Evolutionary conservation across 2,113 vertebrate species (phyloP).

Genomic region (Tyto alba): DNA sequence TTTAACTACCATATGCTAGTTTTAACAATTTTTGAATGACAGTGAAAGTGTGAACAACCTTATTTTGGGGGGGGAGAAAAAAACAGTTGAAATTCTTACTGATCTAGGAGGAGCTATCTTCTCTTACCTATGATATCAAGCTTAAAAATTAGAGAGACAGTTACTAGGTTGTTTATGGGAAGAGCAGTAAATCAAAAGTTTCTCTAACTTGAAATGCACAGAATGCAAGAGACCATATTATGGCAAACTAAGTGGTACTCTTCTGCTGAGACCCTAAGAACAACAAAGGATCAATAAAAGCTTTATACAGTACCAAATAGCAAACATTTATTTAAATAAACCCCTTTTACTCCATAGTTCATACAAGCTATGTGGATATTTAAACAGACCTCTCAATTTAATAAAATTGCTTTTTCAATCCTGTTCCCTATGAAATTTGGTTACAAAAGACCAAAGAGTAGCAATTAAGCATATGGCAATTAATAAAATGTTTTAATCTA

Average conservation of each 20-base stretch:
- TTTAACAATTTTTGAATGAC: background rate
- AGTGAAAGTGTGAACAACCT: background rate
- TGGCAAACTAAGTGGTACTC: background rate
- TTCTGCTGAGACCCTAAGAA: background rate
- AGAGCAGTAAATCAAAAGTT: background rate
- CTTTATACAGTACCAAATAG: background rate
- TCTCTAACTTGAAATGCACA: background rate
- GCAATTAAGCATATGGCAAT: background rate
- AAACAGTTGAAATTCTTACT: too few relatives aligned
- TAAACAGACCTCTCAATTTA: background rate
- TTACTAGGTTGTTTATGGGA: background rate
- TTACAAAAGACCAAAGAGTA: background rate
- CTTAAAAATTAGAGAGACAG: background rate
- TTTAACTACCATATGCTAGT: background rate
- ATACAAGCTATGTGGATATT: background rate
- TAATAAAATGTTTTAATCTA: background rate
- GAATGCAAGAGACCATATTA: background rate
- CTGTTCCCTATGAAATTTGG: background rate
- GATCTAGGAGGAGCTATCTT: too few relatives aligned
- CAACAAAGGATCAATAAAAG: background rate
- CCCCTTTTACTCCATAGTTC: background rate
- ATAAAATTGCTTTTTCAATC: background rate
- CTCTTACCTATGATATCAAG: background rate
- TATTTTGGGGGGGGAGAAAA: too few relatives aligned
- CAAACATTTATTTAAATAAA: background rate